phyloP scores from a whole-genome alignment of 2,888 invertebrate genomes.

The Autographa gamma region DNA sequence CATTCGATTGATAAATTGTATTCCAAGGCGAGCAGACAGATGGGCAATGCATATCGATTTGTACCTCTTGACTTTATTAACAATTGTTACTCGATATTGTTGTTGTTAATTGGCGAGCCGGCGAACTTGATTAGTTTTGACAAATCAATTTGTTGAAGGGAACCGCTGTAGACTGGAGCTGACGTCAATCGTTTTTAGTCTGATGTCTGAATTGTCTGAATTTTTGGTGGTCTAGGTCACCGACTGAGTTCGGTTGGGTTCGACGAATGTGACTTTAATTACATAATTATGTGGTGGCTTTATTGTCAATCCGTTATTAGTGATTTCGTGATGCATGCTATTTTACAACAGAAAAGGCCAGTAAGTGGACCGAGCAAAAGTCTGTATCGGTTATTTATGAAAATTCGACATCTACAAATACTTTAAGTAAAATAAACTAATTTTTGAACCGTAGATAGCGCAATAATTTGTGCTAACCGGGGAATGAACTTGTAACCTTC shows the following conservation, averaged over 20 bases:
- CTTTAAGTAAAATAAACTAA: no score
- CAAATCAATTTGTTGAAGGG: constrained; percentile 33
- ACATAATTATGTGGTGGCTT: no score
- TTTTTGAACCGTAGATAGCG: no score
- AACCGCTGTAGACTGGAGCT: constrained; percentile 6
- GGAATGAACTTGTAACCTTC: background rate
- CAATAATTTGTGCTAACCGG: background rate
- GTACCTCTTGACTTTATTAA: constrained; percentile 19
- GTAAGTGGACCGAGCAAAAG: no score
- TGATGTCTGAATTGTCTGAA: background rate
- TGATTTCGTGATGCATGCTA: no score
- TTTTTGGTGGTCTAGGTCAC: background rate
- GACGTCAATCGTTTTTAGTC: constrained; percentile 16
- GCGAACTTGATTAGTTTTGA: constrained; percentile 23
- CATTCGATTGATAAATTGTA: constrained; percentile 54
- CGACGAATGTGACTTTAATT: background rate
- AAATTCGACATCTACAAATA: no score
- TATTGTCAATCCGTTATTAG: no score
- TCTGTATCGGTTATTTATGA: no score
- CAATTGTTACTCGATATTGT: constrained; percentile 23
- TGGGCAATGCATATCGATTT: constrained; percentile 33
- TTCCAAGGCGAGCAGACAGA: constrained; percentile 49
- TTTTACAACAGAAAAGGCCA: no score
- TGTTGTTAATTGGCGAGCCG: constrained; percentile 24
- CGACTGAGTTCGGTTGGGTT: background rate